Base-by-base conservation (phyloP, 2,888 invertebrate genomes). In the Hoplodrina blanda region DNA sequence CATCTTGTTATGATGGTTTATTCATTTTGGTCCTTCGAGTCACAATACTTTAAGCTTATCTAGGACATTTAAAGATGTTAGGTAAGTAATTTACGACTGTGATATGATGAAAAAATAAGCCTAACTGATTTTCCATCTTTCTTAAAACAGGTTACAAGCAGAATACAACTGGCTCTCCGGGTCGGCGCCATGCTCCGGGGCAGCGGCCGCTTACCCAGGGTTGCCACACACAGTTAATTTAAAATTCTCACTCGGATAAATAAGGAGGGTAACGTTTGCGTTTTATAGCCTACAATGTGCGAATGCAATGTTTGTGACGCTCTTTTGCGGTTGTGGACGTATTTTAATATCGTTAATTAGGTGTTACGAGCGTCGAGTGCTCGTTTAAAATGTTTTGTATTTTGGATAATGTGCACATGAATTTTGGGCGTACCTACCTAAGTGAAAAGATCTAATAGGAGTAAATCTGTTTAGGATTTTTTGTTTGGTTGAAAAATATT, bases 261-360 rank as follows among this genome's bases (percentile, higher is more conserved):
- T 95, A 94, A 94, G 94, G 95, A 94, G 94, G 95, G 95, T 93
- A 94, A 86, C 95, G 94, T 90, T 96, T 96, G 95, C 95, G 95
- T 95, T 96, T 96, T 95, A 96, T 95, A 90, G 95, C 93, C 91
- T 90, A 93, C 93, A 92, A 92, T 89, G 95, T 94, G 94, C 94
- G 94, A 94, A 95, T 92, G 93, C 93, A 93, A 91, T 91, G 93
- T 91, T 91, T 89, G 91, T 88, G 93, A 91, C 89, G 93, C 90
- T 91, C 90, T 91, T 94, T 91, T 94, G 95, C 91, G 95, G 95
- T 89, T 82, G 88, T 81, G 88, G 89, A 92, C 92, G 94, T 94
- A 94, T 95, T 96, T 95, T 95, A 95, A 95, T 95, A 95, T 94
- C 95, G 95, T 95, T 95, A 96, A 96, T 96, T 96, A 95, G 95